These are phyloP conservation scores for Epizoanthus scotinus DNA, from an alignment of 92 coral and sea anemone genomes.

Conservation along the genomic window DNA sequence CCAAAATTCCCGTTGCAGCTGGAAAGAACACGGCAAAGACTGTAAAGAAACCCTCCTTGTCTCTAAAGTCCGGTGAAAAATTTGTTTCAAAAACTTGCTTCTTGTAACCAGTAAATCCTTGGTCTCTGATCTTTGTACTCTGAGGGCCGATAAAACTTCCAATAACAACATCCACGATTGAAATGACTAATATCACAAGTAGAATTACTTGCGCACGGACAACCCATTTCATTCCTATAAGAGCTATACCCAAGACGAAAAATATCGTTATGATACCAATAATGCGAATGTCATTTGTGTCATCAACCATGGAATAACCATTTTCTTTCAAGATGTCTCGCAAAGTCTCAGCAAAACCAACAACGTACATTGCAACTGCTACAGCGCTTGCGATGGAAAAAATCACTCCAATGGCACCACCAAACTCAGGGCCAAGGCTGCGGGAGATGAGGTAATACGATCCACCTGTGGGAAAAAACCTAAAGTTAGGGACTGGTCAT, in stretches of 20 bases:
- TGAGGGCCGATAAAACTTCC: constrained; percentile 94
- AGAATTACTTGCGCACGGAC: constrained; percentile 88
- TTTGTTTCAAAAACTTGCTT: constrained; percentile 70
- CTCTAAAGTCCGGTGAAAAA: constrained; percentile 67
- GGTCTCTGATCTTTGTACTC: constrained; percentile 57
- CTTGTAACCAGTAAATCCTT: constrained; percentile 80
- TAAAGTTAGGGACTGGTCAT: too few species aligned
- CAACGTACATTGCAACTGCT: constrained; percentile 95
- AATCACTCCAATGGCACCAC: constrained; percentile 97
- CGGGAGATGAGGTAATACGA: constrained; percentile 92
- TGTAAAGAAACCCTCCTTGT: constrained; percentile 81
- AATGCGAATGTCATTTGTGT: constrained; percentile 90
- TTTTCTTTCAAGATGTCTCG: constrained; percentile 78
- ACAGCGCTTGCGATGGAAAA: constrained; percentile 97
- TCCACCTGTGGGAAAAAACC: constrained; percentile 67
- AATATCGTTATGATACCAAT: constrained; percentile 85
- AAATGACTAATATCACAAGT: constrained; percentile 68
- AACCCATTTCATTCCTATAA: constrained; percentile 94
- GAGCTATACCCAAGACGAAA: constrained; percentile 78
- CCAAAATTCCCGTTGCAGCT: constrained; percentile 96
- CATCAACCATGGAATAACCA: constrained; percentile 79
- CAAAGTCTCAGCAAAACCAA: constrained; percentile 97
- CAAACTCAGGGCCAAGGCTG: constrained; percentile 98
- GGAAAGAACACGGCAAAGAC: constrained; percentile 98
- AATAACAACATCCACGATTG: constrained; percentile 83